Base-by-base conservation (phyloP, 2,888 invertebrate genomes). In the Phyto melanocephala region DNA sequence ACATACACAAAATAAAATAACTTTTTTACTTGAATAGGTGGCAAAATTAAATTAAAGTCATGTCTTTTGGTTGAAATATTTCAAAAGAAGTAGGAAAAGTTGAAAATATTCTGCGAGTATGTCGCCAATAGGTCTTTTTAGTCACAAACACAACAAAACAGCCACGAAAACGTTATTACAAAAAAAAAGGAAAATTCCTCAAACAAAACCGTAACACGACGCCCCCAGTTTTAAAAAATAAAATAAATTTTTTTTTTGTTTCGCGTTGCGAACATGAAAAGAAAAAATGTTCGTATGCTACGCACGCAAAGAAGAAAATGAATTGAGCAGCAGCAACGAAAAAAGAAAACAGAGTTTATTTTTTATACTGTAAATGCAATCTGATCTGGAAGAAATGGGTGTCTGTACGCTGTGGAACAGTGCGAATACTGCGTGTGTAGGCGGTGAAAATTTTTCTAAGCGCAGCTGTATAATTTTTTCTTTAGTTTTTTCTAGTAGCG, bases 91-190 rank as follows among this genome's bases (percentile, higher is more conserved):
- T 7, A 71, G 52, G 52, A 67, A 60, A 60, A 71, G 6, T 15
- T 28, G 17, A 37, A 67, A 72, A 74, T 20, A 47, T 56, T 62
- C 13, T 50, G 35, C 33, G 37, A 40, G 35, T 58, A 65, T 82
- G 82, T 82, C 79, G 82, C 82, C 82, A 79, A 76, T 82, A 79
- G 82, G 82, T 79, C 79, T 82, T 79, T 82, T 82, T 76, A 79
- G 79, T 75, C 52, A 24, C 60, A 52, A 54, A 65, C 42, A 35
- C 35, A 67, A 47, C 47, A 37, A 37, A 68, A 58, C 40, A 35
- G 50, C 22, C 17, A 24, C 15, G 33, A 37, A 45, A 71, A 63
- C 24, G 24, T 65, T 2, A 33, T 15, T 45, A 7, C 17, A 28
- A 47, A 56, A 20, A 45, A 35, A 56, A 11, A 11, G 54, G 63